Percentiles rank a stretch among this genome's conserved stretches.
Conservation (phyloP, 1,140 invertebrate genomes). For the Zaprionus davidi region DNA sequence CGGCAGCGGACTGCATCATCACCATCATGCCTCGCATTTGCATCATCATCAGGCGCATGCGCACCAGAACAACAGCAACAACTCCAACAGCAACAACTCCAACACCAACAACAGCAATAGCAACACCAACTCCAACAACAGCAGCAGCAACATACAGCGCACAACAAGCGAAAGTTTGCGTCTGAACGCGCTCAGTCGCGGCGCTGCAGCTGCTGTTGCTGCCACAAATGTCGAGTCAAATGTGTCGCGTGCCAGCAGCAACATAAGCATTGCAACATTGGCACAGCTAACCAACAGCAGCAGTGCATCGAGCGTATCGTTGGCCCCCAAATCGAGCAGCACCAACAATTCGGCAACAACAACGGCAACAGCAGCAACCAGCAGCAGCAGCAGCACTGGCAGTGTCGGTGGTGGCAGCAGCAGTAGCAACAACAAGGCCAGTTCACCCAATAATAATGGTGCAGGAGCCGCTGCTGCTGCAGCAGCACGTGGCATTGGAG, state of each 20-base stretch:
- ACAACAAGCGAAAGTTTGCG: slow-evolving; percentile 92
- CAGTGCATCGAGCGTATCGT: slow-evolving; percentile 58
- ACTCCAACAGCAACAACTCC: slow-evolving; percentile 29
- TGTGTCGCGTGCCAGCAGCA: slow-evolving; percentile 46
- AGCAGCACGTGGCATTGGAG: slow-evolving; percentile 12
- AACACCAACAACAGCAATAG: slow-evolving; percentile 24
- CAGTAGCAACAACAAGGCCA: slow-evolving; percentile 52
- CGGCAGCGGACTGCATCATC: slow-evolving; percentile 56
- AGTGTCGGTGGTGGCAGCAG: slow-evolving; percentile 8
- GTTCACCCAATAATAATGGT: slow-evolving; percentile 80
- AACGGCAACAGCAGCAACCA: slow-evolving; percentile 19
- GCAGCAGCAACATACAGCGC: slow-evolving; percentile 85
- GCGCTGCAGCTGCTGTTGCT: slow-evolving; percentile 37
- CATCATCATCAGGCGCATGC: slow-evolving; percentile 56
- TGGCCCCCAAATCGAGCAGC: slow-evolving; percentile 71
- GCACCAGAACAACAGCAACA: slow-evolving; percentile 38
- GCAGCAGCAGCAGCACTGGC: slow-evolving; percentile 33
- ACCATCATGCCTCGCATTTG: slow-evolving; percentile 56
- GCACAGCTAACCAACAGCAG: slow-evolving; percentile 41
- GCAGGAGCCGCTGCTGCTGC: slow-evolving; percentile 31
- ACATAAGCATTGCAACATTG: slow-evolving; percentile 21
- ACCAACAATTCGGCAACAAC: slow-evolving; percentile 44
- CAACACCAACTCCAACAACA: slow-evolving; percentile 29
- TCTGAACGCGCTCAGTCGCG: slow-evolving; percentile 81
- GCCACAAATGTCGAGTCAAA: slow-evolving; percentile 21